These are phyloP conservation scores for Actinernus sp. DNA, from an alignment of 92 coral and sea anemone genomes.

Conservation along the genomic window DNA sequence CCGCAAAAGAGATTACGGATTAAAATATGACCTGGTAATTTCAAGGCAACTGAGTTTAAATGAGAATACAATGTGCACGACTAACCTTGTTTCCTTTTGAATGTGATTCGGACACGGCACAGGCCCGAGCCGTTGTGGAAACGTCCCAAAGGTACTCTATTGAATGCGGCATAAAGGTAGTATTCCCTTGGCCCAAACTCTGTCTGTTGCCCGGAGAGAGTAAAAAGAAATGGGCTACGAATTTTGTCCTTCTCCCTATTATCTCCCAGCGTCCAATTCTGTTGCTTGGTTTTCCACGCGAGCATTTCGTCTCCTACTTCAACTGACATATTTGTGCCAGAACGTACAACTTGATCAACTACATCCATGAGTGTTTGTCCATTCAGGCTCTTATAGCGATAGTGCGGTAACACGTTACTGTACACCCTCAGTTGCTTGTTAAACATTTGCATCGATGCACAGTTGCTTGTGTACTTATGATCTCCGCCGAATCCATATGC, in stretches of 20 bases:
- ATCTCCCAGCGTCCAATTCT: neutral
- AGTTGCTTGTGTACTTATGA: conserved; percentile 82
- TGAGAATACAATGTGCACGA: neutral
- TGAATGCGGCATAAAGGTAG: conserved; percentile 79
- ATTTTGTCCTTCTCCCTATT: conserved; percentile 4
- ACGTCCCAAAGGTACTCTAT: conserved; percentile 81
- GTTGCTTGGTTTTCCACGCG: conserved; percentile 55
- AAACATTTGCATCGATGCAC: conserved; percentile 78
- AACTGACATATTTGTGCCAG: conserved; percentile 75
- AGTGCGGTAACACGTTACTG: conserved; percentile 80
- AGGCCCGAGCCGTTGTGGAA: conserved; percentile 89
- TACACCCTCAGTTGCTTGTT: conserved; percentile 90
- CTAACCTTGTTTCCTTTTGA: conserved; percentile 63
- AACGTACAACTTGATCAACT: conserved; percentile 70
- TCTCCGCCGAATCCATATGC: conserved; percentile 94
- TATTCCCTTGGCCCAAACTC: conserved; percentile 84
- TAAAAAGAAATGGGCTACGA: conserved; percentile 61
- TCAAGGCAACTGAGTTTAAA: too few relatives aligned
- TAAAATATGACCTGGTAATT: too few relatives aligned
- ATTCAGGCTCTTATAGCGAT: conserved; percentile 51
- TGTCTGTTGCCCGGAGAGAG: conserved; percentile 76
- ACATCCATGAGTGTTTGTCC: conserved; percentile 79
- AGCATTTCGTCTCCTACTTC: conserved; percentile 77
- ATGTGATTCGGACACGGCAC: conserved; percentile 77
- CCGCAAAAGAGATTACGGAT: too few relatives aligned